Base-by-base conservation (phyloP, 2,113 vertebrate species). In the Tupaia tana region DNA sequence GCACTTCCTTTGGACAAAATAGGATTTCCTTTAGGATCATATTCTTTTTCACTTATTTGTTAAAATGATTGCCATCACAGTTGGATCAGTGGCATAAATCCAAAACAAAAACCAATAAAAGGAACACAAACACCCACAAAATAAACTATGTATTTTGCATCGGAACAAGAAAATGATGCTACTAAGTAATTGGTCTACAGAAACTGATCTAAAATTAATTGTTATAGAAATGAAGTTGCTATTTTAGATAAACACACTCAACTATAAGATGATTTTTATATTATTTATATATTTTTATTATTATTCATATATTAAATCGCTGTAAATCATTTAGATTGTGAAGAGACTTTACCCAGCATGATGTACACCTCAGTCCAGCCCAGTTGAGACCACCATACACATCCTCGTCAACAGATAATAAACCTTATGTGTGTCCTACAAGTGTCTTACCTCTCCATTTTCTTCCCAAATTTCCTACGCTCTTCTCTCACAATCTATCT, bases 1-100 rank as follows among this genome's bases (percentile, higher is more conserved):
- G 61, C 15, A 9, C 2, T 78, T 59, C 27, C 24, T 82, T 78
- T 59, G 22, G 13, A 64, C 18, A 27, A 77, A 31, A 86, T 54
- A 27, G 3, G 2, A 56, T 19, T 31, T 31, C 6, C 9, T 34
- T 77, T 59, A 69, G 31, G 3, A 20, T 2, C 0, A 66, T 0
- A 34, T 83, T 91, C 9, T 83, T 16, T 71, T 58, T 78, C 18
- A 67, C 20, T 25, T 73, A 56, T 70, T 61, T 84, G 7, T 79
- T 86, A 81, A 64, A 43, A 43, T 71, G 77, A 31, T 14, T 79
- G 12, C 19, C 24, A 90, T 69, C 58, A 54, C 70, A 71, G 6
- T 70, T 88, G 70, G 2, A 63, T 82, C 22, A 66, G 10, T 77
- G 20, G 3, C n/a, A 84, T 74, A 69, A 19, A 86, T 92, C 66